phyloP scores from a whole-genome alignment of 2,797 vertebrate genomes.

The Cirrhinus molitorella region DNA sequence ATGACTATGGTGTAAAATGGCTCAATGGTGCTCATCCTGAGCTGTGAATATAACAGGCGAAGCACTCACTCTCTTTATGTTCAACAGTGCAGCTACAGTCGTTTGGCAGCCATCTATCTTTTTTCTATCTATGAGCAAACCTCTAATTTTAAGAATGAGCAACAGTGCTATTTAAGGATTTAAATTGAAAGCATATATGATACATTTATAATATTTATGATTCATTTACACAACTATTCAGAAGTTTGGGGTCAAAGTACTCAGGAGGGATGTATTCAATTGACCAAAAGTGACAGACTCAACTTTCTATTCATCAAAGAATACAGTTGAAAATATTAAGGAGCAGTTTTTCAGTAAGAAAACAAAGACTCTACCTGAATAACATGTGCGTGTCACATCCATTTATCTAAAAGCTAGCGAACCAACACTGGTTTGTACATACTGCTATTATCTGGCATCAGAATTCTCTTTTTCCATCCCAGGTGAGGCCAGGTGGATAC shows the following conservation, averaged over 20 bases:
- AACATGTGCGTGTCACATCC: constrained; percentile 58
- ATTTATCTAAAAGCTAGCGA: constrained; percentile 59
- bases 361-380: constrained; percentile 60
- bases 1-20: constrained; percentile 36
- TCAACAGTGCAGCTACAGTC: constrained; percentile 10
- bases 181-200: constrained; percentile 53
- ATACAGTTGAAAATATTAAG: neutral
- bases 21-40: constrained; percentile 34
- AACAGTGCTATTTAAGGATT: constrained; percentile 52
- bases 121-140: constrained; percentile 6
- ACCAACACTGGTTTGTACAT: constrained; percentile 62
- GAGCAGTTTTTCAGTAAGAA: constrained; percentile 49
- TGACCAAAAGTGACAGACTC: too few relatives aligned
- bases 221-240: neutral
- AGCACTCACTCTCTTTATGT: constrained; percentile 30
- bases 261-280: too few relatives aligned
- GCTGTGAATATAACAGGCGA: constrained; percentile 31
- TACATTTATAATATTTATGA: neutral
- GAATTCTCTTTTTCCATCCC: constrained; percentile 61
- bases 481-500: constrained; percentile 65
- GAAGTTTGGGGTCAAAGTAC: neutral
- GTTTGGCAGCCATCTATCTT: constrained; percentile 6
- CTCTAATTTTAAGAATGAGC: constrained; percentile 9
- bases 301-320: neutral
- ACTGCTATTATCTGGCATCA: constrained; percentile 42